Evolutionary conservation across 2,797 vertebrate species (phyloP).

Genomic region (Knipowitschia caucasica): DNA sequence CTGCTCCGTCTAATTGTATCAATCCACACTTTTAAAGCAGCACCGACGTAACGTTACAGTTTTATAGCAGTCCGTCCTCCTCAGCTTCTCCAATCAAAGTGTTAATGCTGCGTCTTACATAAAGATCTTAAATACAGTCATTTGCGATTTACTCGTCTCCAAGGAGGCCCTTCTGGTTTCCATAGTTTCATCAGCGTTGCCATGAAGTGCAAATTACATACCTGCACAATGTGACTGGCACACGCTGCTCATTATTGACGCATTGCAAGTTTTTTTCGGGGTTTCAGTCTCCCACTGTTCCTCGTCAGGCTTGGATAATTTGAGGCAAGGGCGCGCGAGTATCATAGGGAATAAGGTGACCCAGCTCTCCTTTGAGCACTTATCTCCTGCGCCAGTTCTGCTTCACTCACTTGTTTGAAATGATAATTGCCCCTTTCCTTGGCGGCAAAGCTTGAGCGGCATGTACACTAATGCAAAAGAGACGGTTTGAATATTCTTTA

Average conservation of each 20-base stretch:
- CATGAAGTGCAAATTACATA: constrained; percentile 32
- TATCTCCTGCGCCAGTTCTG: constrained; percentile 65
- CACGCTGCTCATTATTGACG: constrained; percentile 51
- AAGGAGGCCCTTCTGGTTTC: constrained; percentile 11
- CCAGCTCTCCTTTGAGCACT: constrained; percentile 61
- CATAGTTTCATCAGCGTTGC: constrained; percentile 27
- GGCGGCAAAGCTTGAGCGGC: constrained; percentile 38
- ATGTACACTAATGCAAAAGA: constrained; percentile 51
- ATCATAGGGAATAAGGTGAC: constrained; percentile 69
- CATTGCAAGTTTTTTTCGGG: constrained; percentile 44
- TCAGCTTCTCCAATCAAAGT: constrained; percentile 11
- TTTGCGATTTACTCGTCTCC: constrained; percentile 7
- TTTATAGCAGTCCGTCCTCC: not conserved
- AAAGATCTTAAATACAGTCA: constrained; percentile 17
- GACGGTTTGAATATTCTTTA: constrained; percentile 40
- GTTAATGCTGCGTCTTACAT: constrained; percentile 18
- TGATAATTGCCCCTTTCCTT: constrained; percentile 62
- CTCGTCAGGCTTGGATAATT: constrained; percentile 57
- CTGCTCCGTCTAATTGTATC: too few relatives aligned
- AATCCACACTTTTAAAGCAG: too few relatives aligned
- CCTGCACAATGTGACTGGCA: constrained; percentile 40
- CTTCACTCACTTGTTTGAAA: constrained; percentile 68
- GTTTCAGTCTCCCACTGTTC: constrained; percentile 53
- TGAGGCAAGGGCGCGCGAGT: constrained; percentile 53
- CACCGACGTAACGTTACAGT: not conserved